phyloP scores from a whole-genome alignment of 2,888 invertebrate species.

The Brachynemurus nebulosus region DNA sequence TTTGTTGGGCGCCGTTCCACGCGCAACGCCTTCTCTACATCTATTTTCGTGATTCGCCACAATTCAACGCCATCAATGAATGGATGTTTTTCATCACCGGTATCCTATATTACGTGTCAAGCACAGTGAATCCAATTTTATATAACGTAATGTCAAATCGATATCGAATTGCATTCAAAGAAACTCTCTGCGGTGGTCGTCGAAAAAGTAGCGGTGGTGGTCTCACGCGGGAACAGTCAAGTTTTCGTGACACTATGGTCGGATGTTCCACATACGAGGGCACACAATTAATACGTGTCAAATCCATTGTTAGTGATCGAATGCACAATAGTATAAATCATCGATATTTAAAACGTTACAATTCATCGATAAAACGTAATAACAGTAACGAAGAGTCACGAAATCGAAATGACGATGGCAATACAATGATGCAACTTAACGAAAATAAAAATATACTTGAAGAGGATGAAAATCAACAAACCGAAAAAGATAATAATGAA shows the following conservation, averaged over 20 bases:
- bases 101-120: conserved; percentile 65
- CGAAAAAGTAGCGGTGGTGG: conserved; percentile 32
- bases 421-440: too few relatives aligned
- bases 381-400: not conserved
- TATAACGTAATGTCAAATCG: conserved; percentile 65
- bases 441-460: too few relatives aligned
- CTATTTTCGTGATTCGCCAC: conserved; percentile 45
- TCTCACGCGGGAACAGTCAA: conserved; percentile 43
- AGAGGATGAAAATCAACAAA: conserved; percentile 4
- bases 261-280: conserved; percentile 4
- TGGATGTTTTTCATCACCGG: conserved; percentile 69
- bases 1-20: conserved; percentile 96
- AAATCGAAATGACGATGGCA: too few relatives aligned
- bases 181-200: conserved; percentile 50
- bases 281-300: conserved; percentile 7
- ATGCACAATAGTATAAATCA: not conserved
- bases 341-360: not conserved
- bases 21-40: conserved; percentile 76
- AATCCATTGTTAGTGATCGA: conserved; percentile 1
- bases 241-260: conserved; percentile 41
- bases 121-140: conserved; percentile 70
- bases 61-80: conserved; percentile 55
- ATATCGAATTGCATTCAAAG: conserved; percentile 64
- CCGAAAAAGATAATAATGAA: conserved; percentile 7
- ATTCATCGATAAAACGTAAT: not conserved